Percentiles rank a stretch among this genome's conserved stretches.
Conservation (phyloP, 2,113 vertebrate species). For the Lamprotornis superbus region DNA sequence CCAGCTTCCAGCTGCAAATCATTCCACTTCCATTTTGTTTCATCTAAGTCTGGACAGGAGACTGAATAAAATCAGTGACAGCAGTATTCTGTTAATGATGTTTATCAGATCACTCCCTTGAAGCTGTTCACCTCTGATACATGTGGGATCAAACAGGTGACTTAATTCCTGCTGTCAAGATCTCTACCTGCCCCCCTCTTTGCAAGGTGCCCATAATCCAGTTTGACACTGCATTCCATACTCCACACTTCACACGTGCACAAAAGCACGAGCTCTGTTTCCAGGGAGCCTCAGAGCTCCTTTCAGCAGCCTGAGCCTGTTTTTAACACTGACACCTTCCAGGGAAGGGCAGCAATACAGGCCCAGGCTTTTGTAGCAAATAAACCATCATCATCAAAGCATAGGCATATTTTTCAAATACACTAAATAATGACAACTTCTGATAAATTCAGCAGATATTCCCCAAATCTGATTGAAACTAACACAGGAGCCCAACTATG, state of each 20-base stretch:
- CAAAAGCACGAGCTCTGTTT: not conserved
- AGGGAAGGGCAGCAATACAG: not conserved
- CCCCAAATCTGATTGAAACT: not conserved
- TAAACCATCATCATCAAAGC: not conserved
- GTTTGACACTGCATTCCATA: not conserved
- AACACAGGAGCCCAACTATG: not conserved
- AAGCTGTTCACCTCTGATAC: not conserved
- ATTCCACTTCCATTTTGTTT: not conserved
- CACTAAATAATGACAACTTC: not conserved
- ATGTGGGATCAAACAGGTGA: not conserved
- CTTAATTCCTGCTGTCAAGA: not conserved
- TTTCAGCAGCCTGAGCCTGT: not conserved
- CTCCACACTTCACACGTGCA: not conserved
- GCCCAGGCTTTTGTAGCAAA: not conserved
- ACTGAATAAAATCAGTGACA: not conserved
- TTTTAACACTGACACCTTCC: not conserved
- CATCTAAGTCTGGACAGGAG: not conserved
- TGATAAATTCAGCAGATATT: not conserved
- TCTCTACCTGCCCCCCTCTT: not conserved
- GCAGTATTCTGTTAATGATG: not conserved
- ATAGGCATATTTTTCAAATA: not conserved
- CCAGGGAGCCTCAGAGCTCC: not conserved
- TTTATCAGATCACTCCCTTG: not conserved
- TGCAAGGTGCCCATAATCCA: not conserved
- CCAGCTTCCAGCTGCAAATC: not conserved